These are phyloP conservation scores for Dermatemys mawii DNA, from an alignment of 2,113 vertebrate genomes.

Conservation along the genomic window DNA sequence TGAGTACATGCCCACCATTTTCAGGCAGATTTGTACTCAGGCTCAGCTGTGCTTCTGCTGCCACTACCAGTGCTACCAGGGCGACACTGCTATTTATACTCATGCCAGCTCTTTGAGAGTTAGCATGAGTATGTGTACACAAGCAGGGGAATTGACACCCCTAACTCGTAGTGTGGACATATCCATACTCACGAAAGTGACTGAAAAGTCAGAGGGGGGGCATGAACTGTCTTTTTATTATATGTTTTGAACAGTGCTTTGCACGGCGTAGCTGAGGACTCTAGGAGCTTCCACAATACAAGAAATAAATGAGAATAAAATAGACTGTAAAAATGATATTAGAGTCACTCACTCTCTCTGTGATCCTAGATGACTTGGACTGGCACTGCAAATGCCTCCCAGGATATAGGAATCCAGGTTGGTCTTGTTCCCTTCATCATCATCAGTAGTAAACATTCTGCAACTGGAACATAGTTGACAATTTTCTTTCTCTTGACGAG, in stretches of 20 bases:
- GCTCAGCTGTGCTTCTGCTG: not conserved
- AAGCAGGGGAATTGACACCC: not conserved
- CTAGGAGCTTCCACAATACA: not conserved
- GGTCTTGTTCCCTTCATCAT: not conserved
- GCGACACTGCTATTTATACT: not conserved
- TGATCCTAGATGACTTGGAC: not conserved
- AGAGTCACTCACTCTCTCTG: not conserved
- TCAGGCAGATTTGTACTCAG: not conserved
- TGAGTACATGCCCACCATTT: not conserved
- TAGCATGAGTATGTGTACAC: no score
- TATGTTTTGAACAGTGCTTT: conserved; percentile 9
- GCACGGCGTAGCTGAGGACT: conserved; percentile 5
- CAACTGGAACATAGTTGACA: not conserved
- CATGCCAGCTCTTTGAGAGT: no score
- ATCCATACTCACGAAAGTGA: not conserved
- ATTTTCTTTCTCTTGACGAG: not conserved
- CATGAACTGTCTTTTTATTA: conserved; percentile 10
- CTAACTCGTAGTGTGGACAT: not conserved
- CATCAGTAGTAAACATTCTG: not conserved
- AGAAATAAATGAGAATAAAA: not conserved
- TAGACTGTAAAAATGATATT: not conserved
- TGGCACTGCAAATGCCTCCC: not conserved
- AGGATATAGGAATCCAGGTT: not conserved
- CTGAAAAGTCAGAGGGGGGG: not conserved
- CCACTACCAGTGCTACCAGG: not conserved